A percentile compares a stretch with the other conserved stretches of the same genome.
Conservation (phyloP, 2,888 invertebrate species). For the Cheilosia vulpina region DNA sequence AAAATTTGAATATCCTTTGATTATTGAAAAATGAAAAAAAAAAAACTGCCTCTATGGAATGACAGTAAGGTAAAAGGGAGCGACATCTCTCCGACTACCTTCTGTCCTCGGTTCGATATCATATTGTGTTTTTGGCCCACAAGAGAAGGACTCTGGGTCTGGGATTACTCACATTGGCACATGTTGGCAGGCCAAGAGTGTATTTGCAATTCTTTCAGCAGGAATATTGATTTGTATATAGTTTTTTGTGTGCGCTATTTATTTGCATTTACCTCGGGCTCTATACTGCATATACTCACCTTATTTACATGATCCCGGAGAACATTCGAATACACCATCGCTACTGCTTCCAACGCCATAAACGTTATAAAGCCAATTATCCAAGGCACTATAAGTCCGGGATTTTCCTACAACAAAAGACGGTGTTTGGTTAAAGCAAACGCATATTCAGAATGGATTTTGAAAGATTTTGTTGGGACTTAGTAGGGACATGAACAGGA, state of each 20-base stretch:
- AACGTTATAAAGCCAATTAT: conserved; percentile 91
- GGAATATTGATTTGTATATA: conserved; percentile 48
- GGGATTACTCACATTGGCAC: conserved; percentile 4
- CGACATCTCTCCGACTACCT: neutral
- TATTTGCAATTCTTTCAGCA: neutral
- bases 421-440: neutral
- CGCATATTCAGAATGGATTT: conserved; percentile 19
- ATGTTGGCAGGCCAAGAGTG: neutral
- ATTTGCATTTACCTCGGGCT: conserved; percentile 20
- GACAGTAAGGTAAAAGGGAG: neutral
- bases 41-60: neutral
- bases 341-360: conserved; percentile 91
- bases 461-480: neutral
- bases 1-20: conserved; percentile 70
- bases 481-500: neutral
- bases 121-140: neutral
- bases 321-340: conserved; percentile 92
- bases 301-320: conserved; percentile 92
- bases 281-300: conserved; percentile 84
- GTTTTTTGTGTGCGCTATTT: neutral
- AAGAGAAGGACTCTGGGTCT: neutral
- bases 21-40: conserved; percentile 14
- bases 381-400: conserved; percentile 90
- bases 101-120: neutral
- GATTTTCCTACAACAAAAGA: conserved; percentile 86